A percentile compares a stretch with the other conserved stretches of the same genome.
Conservation (phyloP, 2,888 invertebrate species). For the Noctua fimbriata region DNA sequence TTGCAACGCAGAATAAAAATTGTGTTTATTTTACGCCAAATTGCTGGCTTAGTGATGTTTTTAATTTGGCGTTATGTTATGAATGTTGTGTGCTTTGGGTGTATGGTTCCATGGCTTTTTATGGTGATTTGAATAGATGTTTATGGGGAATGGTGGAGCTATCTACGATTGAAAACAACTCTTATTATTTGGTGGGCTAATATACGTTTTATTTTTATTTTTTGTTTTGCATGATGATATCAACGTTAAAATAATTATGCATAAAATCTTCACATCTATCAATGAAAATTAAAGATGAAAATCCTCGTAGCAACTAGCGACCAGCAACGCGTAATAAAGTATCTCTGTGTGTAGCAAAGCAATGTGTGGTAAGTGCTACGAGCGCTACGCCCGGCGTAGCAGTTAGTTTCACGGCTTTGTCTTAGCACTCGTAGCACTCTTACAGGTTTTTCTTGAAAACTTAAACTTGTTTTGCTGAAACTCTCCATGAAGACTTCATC, state of each 20-base stretch:
- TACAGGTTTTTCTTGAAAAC: neutral
- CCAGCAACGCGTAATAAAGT: neutral
- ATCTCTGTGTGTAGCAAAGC: slow-evolving; percentile 10
- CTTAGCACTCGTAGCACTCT: neutral
- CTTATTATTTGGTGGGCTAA: neutral
- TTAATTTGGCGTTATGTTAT: slow-evolving; percentile 65
- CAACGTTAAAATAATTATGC: neutral
- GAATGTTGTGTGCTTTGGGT: slow-evolving; percentile 54
- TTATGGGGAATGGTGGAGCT: slow-evolving; percentile 13
- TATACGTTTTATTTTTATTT: neutral
- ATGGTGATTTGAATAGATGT: slow-evolving; percentile 57
- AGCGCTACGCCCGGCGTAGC: slow-evolving; percentile 8
- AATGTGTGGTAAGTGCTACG: slow-evolving; percentile 1
- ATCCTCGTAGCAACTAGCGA: neutral
- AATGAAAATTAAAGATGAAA: neutral
- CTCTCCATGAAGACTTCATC: neutral
- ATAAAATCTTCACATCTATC: neutral
- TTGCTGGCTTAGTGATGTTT: slow-evolving; percentile 64
- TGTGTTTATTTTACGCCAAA: slow-evolving; percentile 72
- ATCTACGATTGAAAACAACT: slow-evolving; percentile 12
- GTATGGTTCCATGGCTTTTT: slow-evolving; percentile 34
- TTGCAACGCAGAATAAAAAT: slow-evolving; percentile 77
- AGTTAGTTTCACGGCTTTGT: neutral
- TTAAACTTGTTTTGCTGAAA: neutral
- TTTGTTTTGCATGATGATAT: neutral